phyloP scores from a whole-genome alignment of 2,797 vertebrate species.

The Anguilla pacifica region DNA sequence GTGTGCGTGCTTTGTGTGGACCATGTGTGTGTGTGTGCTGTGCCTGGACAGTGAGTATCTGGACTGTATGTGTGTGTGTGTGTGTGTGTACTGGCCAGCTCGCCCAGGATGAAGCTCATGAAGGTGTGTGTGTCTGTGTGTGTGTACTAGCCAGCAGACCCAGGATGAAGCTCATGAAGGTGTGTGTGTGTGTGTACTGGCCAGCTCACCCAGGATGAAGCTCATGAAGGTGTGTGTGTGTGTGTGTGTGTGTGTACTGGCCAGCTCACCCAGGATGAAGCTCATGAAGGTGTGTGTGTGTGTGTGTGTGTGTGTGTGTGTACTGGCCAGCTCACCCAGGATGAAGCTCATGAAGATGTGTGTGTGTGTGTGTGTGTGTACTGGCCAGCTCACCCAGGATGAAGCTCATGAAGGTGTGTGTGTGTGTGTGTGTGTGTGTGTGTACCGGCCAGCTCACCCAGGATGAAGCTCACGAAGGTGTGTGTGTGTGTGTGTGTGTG shows the following conservation, averaged over 20 bases:
- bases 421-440: no score
- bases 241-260: no score
- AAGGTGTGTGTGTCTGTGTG: no score
- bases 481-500: slow-evolving; percentile 56
- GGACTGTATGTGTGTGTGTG: background rate
- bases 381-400: slow-evolving; percentile 82
- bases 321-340: slow-evolving; percentile 76
- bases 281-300: slow-evolving; percentile 91
- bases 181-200: no score
- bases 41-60: background rate
- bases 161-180: slow-evolving; percentile 97
- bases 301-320: no score
- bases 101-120: slow-evolving; percentile 83
- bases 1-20: background rate
- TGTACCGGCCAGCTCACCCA: slow-evolving; percentile 74
- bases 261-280: slow-evolving; percentile 89
- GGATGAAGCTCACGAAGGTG: slow-evolving; percentile 98
- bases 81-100: background rate
- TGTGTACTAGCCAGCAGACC: slow-evolving; percentile 70
- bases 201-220: slow-evolving; percentile 89
- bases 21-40: background rate
- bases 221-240: slow-evolving; percentile 91
- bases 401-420: slow-evolving; percentile 97
- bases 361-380: no score
- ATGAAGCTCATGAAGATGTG: slow-evolving; percentile 99